Evolutionary conservation across 2,797 vertebrate species (phyloP).

Genomic region (Sebastes ruberrimus): DNA sequence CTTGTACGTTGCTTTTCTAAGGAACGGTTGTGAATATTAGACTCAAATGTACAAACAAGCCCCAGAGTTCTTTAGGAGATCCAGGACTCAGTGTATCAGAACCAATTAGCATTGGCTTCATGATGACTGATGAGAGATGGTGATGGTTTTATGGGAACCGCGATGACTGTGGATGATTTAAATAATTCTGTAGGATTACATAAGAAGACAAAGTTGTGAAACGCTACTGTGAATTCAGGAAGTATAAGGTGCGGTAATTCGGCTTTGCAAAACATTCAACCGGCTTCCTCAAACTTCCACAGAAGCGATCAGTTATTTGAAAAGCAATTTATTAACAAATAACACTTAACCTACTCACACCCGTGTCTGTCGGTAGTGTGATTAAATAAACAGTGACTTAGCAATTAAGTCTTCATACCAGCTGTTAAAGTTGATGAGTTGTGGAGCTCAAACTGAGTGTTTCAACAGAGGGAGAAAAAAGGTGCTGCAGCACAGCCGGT

Average conservation of each 20-base stretch:
- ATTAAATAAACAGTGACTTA: not conserved
- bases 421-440: too few relatives aligned
- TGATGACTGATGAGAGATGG: not conserved
- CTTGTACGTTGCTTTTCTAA: too few relatives aligned
- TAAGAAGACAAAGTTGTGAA: not conserved
- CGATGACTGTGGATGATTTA: not conserved
- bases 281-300: not conserved
- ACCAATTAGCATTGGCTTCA: not conserved
- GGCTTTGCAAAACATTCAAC: not conserved
- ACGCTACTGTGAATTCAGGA: not conserved
- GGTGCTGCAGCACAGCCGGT: too few relatives aligned
- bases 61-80: not conserved
- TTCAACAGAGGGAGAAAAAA: too few relatives aligned
- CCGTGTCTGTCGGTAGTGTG: not conserved
- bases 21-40: too few relatives aligned
- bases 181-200: not conserved
- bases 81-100: not conserved
- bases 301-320: not conserved
- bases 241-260: not conserved
- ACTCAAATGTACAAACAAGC: not conserved
- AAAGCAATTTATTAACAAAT: not conserved
- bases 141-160: not conserved
- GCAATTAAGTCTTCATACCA: too few relatives aligned
- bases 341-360: not conserved
- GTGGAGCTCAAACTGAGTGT: too few relatives aligned